These are phyloP conservation scores for Pelobates fuscus DNA, from an alignment of 2,113 vertebrate genomes.

Conservation along the genomic window DNA sequence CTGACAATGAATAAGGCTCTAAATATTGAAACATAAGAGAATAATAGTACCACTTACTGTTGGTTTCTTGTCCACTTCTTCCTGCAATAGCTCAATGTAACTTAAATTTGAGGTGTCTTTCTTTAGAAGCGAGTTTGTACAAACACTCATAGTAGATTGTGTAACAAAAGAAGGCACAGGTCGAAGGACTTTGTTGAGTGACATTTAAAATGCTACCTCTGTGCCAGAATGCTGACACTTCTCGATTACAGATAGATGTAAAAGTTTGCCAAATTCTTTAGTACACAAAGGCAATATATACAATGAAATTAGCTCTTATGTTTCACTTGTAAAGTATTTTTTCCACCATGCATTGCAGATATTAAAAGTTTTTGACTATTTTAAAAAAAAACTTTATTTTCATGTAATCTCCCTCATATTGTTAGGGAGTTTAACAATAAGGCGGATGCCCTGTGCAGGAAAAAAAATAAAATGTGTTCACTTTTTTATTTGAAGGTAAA, in stretches of 20 bases:
- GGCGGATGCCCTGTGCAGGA: no score
- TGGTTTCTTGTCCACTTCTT: constrained; percentile 60
- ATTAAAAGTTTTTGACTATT: no score
- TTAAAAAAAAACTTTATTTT: no score
- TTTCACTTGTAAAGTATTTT: no score
- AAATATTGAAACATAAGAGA: neutral
- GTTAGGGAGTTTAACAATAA: no score
- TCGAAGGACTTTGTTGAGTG: constrained; percentile 23
- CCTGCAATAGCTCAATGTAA: constrained; percentile 67
- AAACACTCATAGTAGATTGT: constrained; percentile 54
- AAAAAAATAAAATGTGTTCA: no score
- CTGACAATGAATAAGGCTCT: neutral
- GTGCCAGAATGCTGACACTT: constrained; percentile 18
- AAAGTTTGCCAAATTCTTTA: neutral
- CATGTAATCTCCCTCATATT: no score
- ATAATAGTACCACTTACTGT: constrained; percentile 55
- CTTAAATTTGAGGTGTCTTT: constrained; percentile 54
- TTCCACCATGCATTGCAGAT: no score
- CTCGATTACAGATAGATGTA: constrained; percentile 48
- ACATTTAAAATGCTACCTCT: constrained; percentile 6
- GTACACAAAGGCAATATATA: no score
- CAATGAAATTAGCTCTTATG: no score
- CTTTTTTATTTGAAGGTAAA: no score
- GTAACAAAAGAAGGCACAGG: constrained; percentile 47
- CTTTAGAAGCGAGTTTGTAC: constrained; percentile 52